Conservation (phyloP, 2,888 invertebrate genomes). For the Andrena haemorrhoa region DNA sequence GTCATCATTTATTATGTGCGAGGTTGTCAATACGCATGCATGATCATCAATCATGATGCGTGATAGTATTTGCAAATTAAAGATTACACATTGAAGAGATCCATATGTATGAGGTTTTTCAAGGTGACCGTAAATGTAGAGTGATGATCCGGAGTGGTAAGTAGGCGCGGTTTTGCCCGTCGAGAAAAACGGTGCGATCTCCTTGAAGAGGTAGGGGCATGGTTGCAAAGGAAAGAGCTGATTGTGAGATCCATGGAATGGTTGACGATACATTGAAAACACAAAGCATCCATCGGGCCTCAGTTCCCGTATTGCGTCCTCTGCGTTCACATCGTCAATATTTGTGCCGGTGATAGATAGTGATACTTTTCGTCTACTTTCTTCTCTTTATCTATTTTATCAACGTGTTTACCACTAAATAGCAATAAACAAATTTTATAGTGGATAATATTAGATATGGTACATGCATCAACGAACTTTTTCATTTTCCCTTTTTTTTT, state of each 20-base stretch:
- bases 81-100: neutral
- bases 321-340: slow-evolving; percentile 71
- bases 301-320: slow-evolving; percentile 79
- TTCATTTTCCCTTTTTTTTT: neutral
- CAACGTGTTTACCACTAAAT: neutral
- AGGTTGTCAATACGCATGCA: neutral
- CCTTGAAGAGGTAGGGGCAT: slow-evolving; percentile 56
- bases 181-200: slow-evolving; percentile 41
- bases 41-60: neutral
- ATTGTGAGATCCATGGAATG: slow-evolving; percentile 54
- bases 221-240: slow-evolving; percentile 62
- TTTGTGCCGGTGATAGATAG: slow-evolving; percentile 47
- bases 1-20: neutral
- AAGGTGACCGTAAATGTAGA: slow-evolving; percentile 24
- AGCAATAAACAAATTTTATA: neutral
- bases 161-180: slow-evolving; percentile 29
- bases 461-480: neutral
- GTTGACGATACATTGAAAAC: slow-evolving; percentile 71
- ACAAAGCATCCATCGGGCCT: slow-evolving; percentile 67
- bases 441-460: neutral
- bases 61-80: slow-evolving; percentile 6
- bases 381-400: slow-evolving; percentile 11
- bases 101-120: neutral
- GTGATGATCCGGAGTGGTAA: slow-evolving; percentile 16
- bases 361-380: slow-evolving; percentile 16